phyloP scores from a whole-genome alignment of 2,888 invertebrate species.

The Lucinisca nassula region DNA sequence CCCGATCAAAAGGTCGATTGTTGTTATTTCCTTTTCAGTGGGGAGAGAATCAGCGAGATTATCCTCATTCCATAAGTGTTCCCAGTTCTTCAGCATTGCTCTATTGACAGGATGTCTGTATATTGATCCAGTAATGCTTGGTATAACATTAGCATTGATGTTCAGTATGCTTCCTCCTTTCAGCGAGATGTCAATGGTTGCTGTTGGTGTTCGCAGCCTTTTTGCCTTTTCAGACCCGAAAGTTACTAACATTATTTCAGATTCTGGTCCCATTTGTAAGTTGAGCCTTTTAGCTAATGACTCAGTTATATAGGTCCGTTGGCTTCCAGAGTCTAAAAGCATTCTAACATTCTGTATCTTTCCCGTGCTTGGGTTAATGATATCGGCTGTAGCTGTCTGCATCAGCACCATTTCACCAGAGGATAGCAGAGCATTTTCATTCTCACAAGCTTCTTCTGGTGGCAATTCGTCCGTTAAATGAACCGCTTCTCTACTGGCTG shows the following conservation, averaged over 20 bases:
- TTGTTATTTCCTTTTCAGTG: conserved; percentile 8
- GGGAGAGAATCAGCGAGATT: conserved; percentile 34
- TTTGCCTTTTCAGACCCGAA: conserved; percentile 39
- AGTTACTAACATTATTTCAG: conserved; percentile 44
- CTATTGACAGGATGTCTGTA: background rate
- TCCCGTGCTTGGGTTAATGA: background rate
- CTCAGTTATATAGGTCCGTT: conserved; percentile 47
- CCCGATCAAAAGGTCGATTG: conserved; percentile 31
- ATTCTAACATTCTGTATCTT: conserved; percentile 1
- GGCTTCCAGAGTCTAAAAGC: conserved; percentile 49
- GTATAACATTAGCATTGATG: conserved; percentile 43
- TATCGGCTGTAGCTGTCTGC: conserved; percentile 10
- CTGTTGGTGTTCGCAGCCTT: conserved; percentile 21
- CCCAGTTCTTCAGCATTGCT: background rate
- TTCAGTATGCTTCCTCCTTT: conserved; percentile 24
- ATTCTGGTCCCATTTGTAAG: background rate
- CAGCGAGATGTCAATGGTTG: conserved; percentile 22
- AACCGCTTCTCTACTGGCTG: too few species aligned
- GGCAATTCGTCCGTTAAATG: too few species aligned
- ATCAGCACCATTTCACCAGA: conserved; percentile 33
- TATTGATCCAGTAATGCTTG: conserved; percentile 40
- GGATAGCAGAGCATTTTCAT: conserved; percentile 7
- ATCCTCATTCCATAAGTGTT: background rate
- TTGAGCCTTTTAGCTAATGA: conserved; percentile 15
- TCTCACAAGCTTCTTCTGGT: too few species aligned